Percentiles rank a stretch among this genome's conserved stretches.
Evolutionary conservation across 2,797 vertebrate genomes (phyloP).

Genomic region (Lacerta bilineata): DNA sequence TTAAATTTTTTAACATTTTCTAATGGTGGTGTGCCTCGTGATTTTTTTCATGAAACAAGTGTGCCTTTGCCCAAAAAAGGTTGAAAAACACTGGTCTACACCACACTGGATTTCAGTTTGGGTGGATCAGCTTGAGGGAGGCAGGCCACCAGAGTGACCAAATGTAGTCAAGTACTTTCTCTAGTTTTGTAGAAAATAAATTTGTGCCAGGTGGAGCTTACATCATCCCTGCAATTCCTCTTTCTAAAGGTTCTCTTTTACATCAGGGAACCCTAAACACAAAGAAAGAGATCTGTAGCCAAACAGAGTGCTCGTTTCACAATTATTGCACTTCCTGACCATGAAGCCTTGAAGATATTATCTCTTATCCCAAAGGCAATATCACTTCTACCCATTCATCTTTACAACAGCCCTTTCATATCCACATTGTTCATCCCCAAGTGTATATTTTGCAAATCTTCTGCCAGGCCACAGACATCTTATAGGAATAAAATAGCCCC

Average conservation of each 20-base stretch:
- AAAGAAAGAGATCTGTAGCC: no score
- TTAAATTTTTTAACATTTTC: no score
- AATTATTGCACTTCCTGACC: neutral
- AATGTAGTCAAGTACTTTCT: neutral
- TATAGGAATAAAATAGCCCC: neutral
- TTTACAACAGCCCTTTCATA: neutral
- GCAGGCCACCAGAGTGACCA: neutral
- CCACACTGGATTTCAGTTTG: neutral
- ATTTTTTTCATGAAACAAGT: no score
- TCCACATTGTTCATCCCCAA: neutral
- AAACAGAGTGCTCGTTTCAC: neutral
- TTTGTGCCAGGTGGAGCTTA: neutral
- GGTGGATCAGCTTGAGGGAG: neutral
- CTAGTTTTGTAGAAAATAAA: neutral
- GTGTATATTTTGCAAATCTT: neutral
- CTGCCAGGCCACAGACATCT: neutral
- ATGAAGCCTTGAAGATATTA: neutral
- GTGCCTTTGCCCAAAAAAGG: no score
- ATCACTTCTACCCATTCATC: neutral
- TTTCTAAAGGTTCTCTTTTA: neutral
- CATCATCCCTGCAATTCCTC: neutral
- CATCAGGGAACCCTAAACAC: neutral
- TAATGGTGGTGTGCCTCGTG: no score
- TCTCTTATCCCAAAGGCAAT: neutral
- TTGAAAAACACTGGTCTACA: neutral